Percentiles rank a stretch among this genome's conserved stretches.
Conservation (phyloP, 2,113 vertebrate genomes). For the Chascanopsetta lugubris region DNA sequence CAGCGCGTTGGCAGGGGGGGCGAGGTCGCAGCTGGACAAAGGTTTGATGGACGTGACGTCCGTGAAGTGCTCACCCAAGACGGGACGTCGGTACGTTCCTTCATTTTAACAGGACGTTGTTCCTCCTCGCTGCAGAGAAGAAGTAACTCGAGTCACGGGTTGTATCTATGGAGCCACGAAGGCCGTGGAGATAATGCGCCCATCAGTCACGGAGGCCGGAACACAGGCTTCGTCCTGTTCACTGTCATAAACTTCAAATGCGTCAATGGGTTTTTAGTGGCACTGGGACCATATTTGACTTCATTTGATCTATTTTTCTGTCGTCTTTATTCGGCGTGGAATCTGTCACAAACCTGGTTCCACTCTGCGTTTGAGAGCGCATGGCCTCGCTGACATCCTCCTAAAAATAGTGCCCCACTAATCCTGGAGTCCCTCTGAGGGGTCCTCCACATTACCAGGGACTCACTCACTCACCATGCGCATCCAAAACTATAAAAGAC, state of each 20-base stretch:
- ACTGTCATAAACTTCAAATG: constrained; percentile 25
- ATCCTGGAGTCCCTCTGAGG: constrained; percentile 57
- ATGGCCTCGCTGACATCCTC: constrained; percentile 56
- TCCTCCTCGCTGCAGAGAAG: neutral
- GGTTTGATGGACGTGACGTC: neutral
- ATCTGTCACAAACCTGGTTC: constrained; percentile 62
- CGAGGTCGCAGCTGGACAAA: too few relatives aligned
- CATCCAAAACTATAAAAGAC: neutral
- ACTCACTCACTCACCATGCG: neutral
- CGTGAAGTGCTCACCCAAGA: constrained; percentile 11
- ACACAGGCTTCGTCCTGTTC: neutral
- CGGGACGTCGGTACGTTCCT: neutral
- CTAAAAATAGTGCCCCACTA: constrained; percentile 79
- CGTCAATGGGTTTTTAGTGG: constrained; percentile 6
- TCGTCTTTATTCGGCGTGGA: constrained; percentile 46
- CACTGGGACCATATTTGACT: constrained; percentile 27
- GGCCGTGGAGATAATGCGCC: constrained; percentile 53
- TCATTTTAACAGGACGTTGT: neutral
- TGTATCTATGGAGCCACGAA: constrained; percentile 24
- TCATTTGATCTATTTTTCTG: neutral
- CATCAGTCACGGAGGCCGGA: constrained; percentile 35
- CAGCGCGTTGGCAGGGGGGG: too few relatives aligned
- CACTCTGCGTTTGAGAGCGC: constrained; percentile 52
- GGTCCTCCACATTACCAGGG: constrained; percentile 37
- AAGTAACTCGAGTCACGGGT: constrained; percentile 18